Base-by-base conservation (phyloP, 2,113 vertebrate genomes). In the Donacobius atricapilla region DNA sequence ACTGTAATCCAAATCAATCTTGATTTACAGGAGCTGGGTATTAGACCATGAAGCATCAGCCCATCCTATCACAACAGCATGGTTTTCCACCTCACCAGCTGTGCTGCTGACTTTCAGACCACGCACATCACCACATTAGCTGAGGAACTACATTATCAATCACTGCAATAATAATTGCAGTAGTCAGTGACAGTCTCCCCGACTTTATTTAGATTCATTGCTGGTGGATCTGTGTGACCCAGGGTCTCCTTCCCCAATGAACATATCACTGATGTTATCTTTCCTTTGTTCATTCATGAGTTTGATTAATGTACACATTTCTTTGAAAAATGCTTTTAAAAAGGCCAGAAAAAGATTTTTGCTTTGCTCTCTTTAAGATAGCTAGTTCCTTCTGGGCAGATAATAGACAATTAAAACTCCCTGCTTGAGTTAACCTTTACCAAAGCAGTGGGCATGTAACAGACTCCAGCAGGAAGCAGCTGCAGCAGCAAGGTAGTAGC, bases 21-120 rank as follows among this genome's bases (percentile, higher is more conserved):
- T 95, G 58, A 63, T 91, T 94, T 88, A 87, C 58, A 70, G 75
- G 60, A 88, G 19, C 33, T 70, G 39, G 20, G 40, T 54, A 69
- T 83, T 70, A 83, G 75, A 69, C 33, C 63, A 65, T 33, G 24
- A 92, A 37, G 58, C 83, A 79, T 58, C 68, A 95, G 73, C 53
- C 35, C 75, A 72, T 79, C 40, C 23, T 83, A 72, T 91, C 57
- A 82, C 73, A 72, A 61, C 45, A 87, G 72, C 69, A 60, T 40
- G 56, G 51, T 77, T 89, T 91, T 92, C 70, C 76, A 91, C 77
- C 83, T 93, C 83, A 72, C 83, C 90, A 81, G 83, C 89, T 94
- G 91, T 77, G 96, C 87, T n/a, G 11, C 66, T 96, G 87, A 91
- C 84, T 84, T 95, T 94, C 83, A 90, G 88, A 90, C 71, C 83